Evolutionary conservation across 1,140 invertebrate genomes (phyloP).

Genomic region (Dufourea novaeangliae): DNA sequence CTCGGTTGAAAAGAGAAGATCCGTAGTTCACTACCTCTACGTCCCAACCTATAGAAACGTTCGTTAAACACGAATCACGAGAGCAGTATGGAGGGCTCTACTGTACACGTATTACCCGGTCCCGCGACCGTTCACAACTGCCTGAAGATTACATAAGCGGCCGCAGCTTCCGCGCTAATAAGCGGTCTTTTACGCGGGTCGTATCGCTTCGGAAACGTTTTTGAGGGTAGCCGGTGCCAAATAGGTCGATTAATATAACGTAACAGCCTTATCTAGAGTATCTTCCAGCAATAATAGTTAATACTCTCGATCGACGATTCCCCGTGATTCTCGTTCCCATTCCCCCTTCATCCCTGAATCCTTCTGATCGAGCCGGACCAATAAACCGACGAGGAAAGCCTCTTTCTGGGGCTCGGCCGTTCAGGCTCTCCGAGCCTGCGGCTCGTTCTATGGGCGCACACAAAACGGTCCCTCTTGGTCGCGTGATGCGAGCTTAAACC

Average conservation of each 20-base stretch:
- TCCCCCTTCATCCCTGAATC: conserved; percentile 12
- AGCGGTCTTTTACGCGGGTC: not conserved
- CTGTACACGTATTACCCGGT: not conserved
- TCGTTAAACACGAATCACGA: too few species aligned
- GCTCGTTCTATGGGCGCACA: conserved; percentile 16
- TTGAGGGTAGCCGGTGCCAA: conserved; percentile 31
- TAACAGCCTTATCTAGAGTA: conserved; percentile 48
- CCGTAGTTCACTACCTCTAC: too few species aligned
- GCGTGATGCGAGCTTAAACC: conserved; percentile 41
- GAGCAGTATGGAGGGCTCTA: not conserved
- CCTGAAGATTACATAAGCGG: not conserved
- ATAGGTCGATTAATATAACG: conserved; percentile 50
- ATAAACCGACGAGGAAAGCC: conserved; percentile 37
- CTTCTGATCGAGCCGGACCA: conserved; percentile 19
- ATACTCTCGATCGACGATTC: conserved; percentile 48
- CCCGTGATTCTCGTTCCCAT: too few species aligned
- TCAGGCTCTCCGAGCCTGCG: not conserved
- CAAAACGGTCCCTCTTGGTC: conserved; percentile 21
- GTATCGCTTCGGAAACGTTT: conserved; percentile 12
- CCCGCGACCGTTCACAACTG: not conserved
- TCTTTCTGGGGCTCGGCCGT: conserved; percentile 27
- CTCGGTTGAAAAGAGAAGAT: too few species aligned
- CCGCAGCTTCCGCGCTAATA: conserved; percentile 15
- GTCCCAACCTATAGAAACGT: too few species aligned
- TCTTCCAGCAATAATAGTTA: conserved; percentile 48